Conservation (phyloP, 2,888 invertebrate genomes). For the Drosophila meridionalis region DNA sequence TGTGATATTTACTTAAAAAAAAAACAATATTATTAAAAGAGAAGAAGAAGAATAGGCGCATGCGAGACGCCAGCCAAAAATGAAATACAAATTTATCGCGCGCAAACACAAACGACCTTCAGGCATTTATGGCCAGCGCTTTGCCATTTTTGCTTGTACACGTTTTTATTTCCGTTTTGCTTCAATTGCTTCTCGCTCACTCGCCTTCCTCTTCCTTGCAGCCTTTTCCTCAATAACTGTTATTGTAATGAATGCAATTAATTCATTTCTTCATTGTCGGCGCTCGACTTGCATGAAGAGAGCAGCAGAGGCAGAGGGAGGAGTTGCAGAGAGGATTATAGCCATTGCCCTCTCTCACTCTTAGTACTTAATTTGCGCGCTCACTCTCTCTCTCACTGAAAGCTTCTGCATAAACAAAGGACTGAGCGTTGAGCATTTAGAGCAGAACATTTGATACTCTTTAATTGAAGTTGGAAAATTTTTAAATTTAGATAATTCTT, state of each 20-base stretch:
- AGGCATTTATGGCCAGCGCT: slow-evolving; percentile 35
- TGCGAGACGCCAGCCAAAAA: slow-evolving; percentile 4
- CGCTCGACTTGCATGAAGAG: neutral
- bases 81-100: slow-evolving; percentile 47
- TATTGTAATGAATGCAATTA: slow-evolving; percentile 28
- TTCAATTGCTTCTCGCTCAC: slow-evolving; percentile 34
- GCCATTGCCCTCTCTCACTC: neutral
- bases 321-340: neutral
- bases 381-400: neutral
- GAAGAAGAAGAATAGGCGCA: neutral
- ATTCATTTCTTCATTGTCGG: slow-evolving; percentile 7
- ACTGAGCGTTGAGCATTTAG: neutral
- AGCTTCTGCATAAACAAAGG: slow-evolving; percentile 13
- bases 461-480: neutral
- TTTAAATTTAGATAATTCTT: no score
- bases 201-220: slow-evolving; percentile 32
- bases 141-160: slow-evolving; percentile 24
- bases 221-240: slow-evolving; percentile 15
- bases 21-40: slow-evolving; percentile 19
- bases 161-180: slow-evolving; percentile 47
- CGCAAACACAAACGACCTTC: slow-evolving; percentile 74
- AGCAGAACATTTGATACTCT: slow-evolving; percentile 15
- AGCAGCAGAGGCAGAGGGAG: neutral
- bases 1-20: slow-evolving; percentile 59
- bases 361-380: neutral